A percentile compares a stretch with the other conserved stretches of the same genome.
Evolutionary conservation across 1,140 invertebrate species (phyloP).

Genomic region (Drosophila lacertosa): DNA sequence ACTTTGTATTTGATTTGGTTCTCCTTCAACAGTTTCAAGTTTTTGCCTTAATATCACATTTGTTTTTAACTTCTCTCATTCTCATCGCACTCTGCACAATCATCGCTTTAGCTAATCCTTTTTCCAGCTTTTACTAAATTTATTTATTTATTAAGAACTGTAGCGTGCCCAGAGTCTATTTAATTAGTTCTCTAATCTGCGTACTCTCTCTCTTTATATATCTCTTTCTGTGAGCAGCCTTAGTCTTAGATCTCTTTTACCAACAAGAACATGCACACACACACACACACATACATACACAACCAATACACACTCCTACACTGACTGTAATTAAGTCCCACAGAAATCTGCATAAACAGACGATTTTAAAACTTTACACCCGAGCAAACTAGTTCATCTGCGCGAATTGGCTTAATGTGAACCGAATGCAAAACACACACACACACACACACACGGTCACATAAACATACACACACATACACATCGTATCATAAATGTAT

Average conservation of each 20-base stretch:
- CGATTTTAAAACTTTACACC: background rate
- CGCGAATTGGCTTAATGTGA: constrained; percentile 16
- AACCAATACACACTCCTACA: constrained; percentile 2
- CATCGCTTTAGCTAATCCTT: constrained; percentile 43
- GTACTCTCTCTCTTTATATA: constrained; percentile 25
- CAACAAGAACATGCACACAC: constrained; percentile 40
- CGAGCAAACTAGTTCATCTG: constrained; percentile 10
- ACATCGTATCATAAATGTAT: constrained; percentile 48
- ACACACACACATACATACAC: constrained; percentile 15
- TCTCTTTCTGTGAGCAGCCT: constrained; percentile 16
- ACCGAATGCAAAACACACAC: background rate
- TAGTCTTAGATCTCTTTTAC: constrained; percentile 43
- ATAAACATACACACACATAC: constrained; percentile 12
- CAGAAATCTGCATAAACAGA: background rate
- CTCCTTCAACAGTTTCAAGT: constrained; percentile 42
- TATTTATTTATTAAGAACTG: constrained; percentile 14
- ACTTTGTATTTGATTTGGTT: constrained; percentile 40
- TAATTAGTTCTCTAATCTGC: constrained; percentile 37
- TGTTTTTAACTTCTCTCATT: constrained; percentile 45
- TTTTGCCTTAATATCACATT: constrained; percentile 56
- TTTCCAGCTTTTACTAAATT: constrained; percentile 41
- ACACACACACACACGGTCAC: constrained; percentile 13
- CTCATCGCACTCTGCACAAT: constrained; percentile 37
- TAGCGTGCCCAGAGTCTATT: constrained; percentile 22
- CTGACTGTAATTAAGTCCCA: background rate